These are phyloP conservation scores for Nemurella pictetii DNA, from an alignment of 2,888 invertebrate species.

Conservation along the genomic window DNA sequence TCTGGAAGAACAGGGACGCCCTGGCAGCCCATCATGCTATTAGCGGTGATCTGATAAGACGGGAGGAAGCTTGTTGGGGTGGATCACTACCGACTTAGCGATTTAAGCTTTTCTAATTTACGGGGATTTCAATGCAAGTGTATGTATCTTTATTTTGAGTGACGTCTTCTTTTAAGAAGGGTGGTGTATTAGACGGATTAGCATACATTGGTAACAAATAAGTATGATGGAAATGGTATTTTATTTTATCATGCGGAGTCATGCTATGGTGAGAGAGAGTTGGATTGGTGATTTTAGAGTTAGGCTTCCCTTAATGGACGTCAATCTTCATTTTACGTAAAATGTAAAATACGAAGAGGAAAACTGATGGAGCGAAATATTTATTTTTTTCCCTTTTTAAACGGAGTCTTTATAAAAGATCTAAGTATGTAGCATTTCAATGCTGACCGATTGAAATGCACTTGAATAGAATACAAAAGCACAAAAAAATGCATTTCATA, in stretches of 20 bases:
- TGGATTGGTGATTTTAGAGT: background rate
- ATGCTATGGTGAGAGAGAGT: background rate
- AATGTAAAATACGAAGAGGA: background rate
- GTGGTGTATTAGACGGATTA: background rate
- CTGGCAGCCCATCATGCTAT: background rate
- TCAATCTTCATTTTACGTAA: background rate
- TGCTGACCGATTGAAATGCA: background rate
- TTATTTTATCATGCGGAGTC: background rate
- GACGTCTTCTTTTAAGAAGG: background rate
- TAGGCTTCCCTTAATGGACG: background rate
- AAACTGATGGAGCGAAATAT: background rate
- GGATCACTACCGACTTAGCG: background rate
- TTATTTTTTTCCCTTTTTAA: background rate
- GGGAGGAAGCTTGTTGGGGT: background rate
- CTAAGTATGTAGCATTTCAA: background rate
- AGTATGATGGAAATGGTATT: background rate
- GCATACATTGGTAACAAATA: background rate
- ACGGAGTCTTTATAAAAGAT: too few species aligned
- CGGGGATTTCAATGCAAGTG: background rate
- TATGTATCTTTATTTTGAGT: background rate
- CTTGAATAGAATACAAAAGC: background rate
- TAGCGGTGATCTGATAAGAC: constrained; percentile 19
- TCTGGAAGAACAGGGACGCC: background rate
- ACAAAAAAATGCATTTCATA: background rate
- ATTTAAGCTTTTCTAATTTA: background rate